Base-by-base conservation (phyloP, 2,113 vertebrate genomes). In the Embiotoca jacksoni region DNA sequence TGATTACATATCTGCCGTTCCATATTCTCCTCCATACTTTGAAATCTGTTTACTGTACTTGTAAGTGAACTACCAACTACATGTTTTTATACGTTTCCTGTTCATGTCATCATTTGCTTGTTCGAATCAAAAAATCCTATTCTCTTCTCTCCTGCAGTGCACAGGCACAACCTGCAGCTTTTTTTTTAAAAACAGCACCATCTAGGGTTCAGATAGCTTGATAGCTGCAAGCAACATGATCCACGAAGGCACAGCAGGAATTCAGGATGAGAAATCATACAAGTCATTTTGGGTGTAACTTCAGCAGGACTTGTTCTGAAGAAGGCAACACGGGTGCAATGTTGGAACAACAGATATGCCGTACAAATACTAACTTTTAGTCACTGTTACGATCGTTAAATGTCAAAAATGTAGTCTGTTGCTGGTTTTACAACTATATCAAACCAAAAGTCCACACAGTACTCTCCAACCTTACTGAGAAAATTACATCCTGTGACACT, bases 151-250 rank as follows among this genome's bases (percentile, higher is more conserved):
- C 41, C 60, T 67, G 69, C 53, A 44, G 75, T 54, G 1, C 7
- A 57, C 35, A 50, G 57, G 9, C 23, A 16, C 39, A 72, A 11
- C 10, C 31, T 57, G 58, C 58, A 68, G 50, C 67, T 47, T 47
- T 14, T 47, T 14, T 35, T 64, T 67, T 77, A n/a, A 75, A 80
- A 85, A 83, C 81, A 89, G 89, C 88, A 31, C 91, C 92, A 88
- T 90, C 92, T 91, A 91, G 86, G 16, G 92, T n/a, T 59, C 63
- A 77, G 8, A 80, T 31, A 11, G 9, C 5, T 0, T 30, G 64
- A 89, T 67, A 69, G 68, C 85, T 57, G 41, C 67, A 64, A 62
- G 14, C 13, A 49, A 1, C 30, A 41, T 30, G 16, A 23, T 15
- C 9, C 16, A 41, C 57, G 37, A 53, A 59, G 15, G 32, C 4